Evolutionary conservation across 2,888 invertebrate species (phyloP), one percentile per base, ranked within the genome.

Genomic region (Mythimna vitellina): DNA sequence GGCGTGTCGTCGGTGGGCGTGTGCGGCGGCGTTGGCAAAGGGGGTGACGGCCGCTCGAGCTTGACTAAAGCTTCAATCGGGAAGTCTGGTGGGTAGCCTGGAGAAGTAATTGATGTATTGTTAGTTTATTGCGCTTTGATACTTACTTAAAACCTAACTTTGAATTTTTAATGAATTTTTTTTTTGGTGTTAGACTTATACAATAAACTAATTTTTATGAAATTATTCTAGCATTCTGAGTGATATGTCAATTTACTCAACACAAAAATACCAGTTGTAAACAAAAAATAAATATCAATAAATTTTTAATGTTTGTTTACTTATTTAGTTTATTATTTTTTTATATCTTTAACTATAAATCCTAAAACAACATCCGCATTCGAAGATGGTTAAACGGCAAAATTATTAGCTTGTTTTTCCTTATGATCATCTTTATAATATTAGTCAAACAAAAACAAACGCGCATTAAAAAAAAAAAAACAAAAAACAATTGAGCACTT

Each of bases 1-100:
- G 95, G 95, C 89, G 96, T 95, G 90, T 96, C 94, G 95, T 95
- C 97, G 67, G 98, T 97, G 89, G 98, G 98, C 86, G 98, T 98
- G 85, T 97, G 97, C 20, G 98, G 98, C 58, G 98, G 98, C 83
- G 98, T 98, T 83, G 98, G 95, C 85, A 98, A 96, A 71, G 97
- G 97, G 66, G 97, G 96, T 81, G 97, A 96, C 75, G 97, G 96
- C 49, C 96, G 94, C 91, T 97, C 97, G 72, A 97, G 94, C 89
- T 97, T 97, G 82, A 97, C 97, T 88, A 96, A 88, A 73, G 96
- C 96, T 89, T 96, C 96, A 72, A 97, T 96, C 42, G 96, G 96
- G 82, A 97, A 97, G 87, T 97, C 97, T 82, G 96, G 96, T 56
- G 96, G 96, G 88, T 97, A 97, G 90, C 96, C 97, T 97, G 94